Conservation (phyloP, 2,797 vertebrate genomes). For the Urosaurus nigricauda region DNA sequence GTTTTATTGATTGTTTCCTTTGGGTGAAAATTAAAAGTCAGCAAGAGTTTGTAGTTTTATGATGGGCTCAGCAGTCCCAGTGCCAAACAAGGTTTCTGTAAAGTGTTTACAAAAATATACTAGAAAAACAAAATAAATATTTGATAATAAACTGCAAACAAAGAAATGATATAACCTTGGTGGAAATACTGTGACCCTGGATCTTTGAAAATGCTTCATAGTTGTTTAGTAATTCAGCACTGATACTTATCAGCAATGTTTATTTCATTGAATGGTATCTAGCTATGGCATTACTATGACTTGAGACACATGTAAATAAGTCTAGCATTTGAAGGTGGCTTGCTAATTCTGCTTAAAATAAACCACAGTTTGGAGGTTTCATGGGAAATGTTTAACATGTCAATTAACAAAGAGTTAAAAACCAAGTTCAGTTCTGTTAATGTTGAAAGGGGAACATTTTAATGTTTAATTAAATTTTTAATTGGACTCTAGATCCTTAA, state of each 20-base stretch:
- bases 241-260: neutral
- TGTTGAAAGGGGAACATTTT: no score
- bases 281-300: neutral
- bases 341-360: neutral
- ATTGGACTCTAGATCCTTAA: no score
- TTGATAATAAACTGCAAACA: conserved; percentile 33
- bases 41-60: neutral
- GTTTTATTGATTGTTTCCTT: conserved; percentile 36
- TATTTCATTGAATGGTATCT: neutral
- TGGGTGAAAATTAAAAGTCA: conserved; percentile 48
- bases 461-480: no score
- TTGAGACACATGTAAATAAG: neutral
- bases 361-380: neutral
- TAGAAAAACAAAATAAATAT: neutral
- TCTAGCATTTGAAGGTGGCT: neutral
- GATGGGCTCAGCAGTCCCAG: neutral
- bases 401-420: no score
- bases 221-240: neutral
- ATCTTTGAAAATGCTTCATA: neutral
- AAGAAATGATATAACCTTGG: neutral
- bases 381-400: neutral
- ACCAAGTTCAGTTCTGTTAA: no score
- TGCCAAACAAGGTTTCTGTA: conserved; percentile 21
- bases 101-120: neutral
- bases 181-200: neutral